Conservation (phyloP, 2,888 invertebrate genomes). For the Dryocosmus kuriphilus region DNA sequence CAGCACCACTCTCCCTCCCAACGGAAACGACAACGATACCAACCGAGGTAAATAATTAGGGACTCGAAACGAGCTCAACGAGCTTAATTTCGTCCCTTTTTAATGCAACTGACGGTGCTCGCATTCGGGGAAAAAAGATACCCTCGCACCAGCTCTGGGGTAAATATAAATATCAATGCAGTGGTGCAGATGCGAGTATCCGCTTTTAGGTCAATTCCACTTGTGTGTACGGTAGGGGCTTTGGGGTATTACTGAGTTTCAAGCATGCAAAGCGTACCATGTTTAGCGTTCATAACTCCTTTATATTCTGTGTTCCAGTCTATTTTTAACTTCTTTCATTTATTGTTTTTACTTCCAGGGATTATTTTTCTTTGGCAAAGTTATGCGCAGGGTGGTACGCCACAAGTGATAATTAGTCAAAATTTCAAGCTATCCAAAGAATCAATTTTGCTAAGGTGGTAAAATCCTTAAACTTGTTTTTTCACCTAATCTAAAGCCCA, state of each 20-base stretch:
- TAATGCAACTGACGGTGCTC: slow-evolving; percentile 16
- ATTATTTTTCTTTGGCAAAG: neutral
- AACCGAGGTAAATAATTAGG: slow-evolving; percentile 66
- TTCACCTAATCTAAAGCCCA: no score
- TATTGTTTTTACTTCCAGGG: neutral
- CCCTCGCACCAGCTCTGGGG: neutral
- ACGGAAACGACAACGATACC: slow-evolving; percentile 65
- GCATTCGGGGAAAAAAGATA: neutral
- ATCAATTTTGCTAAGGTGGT: no score
- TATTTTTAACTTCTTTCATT: slow-evolving; percentile 1
- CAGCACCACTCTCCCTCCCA: slow-evolving; percentile 55
- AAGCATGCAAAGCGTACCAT: neutral
- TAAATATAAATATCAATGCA: slow-evolving; percentile 10
- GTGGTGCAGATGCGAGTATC: slow-evolving; percentile 3
- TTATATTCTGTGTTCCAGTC: neutral
- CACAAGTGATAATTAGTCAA: no score
- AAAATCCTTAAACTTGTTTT: no score
- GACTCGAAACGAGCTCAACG: slow-evolving; percentile 59
- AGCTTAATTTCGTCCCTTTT: slow-evolving; percentile 55
- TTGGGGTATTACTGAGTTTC: neutral
- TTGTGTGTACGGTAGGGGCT: neutral
- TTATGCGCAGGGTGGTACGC: neutral
- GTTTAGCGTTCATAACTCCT: neutral
- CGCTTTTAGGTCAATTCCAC: neutral
- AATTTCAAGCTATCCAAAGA: no score